Conservation (phyloP, 1,140 invertebrate genomes). For the Drosophila funebris region DNA sequence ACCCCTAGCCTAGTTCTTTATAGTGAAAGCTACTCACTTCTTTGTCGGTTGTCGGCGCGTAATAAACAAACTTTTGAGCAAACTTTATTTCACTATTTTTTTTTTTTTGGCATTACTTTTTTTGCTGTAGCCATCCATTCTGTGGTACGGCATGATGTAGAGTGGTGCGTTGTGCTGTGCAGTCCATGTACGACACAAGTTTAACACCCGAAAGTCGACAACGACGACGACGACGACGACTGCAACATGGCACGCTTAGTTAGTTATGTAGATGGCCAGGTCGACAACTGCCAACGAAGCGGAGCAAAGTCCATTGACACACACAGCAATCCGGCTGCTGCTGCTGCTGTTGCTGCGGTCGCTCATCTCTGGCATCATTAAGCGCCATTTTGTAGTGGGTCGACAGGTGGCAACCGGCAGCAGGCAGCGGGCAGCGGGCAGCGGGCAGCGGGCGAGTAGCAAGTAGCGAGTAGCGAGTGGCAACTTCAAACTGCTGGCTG, state of each 20-base stretch:
- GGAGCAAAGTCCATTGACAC: constrained; percentile 48
- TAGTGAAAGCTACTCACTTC: constrained; percentile 51
- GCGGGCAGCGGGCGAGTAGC: no score
- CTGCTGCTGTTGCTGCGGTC: constrained; percentile 45
- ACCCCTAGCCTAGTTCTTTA: neutral
- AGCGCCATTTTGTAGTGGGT: constrained; percentile 60
- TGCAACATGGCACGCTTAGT: constrained; percentile 81
- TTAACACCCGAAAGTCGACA: constrained; percentile 59
- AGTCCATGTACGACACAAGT: constrained; percentile 72
- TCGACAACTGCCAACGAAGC: constrained; percentile 41
- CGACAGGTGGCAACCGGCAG: constrained; percentile 25
- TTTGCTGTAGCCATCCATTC: neutral
- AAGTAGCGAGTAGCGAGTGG: constrained; percentile 4
- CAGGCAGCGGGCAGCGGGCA: no score
- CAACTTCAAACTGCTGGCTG: constrained; percentile 15
- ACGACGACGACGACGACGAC: constrained; percentile 11
- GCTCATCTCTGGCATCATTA: constrained; percentile 80
- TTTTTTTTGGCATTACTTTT: constrained; percentile 26
- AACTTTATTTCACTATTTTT: constrained; percentile 69
- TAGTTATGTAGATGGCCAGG: constrained; percentile 79
- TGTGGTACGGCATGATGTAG: constrained; percentile 16
- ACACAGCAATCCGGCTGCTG: neutral
- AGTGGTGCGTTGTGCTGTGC: constrained; percentile 27
- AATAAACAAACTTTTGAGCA: constrained; percentile 82
- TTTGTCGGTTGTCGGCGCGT: constrained; percentile 66